Percentiles rank a stretch among this genome's conserved stretches.
These are phyloP conservation scores for Enteromius thamalakanensis DNA, from an alignment of 2,797 vertebrate species.

Conservation along the genomic window DNA sequence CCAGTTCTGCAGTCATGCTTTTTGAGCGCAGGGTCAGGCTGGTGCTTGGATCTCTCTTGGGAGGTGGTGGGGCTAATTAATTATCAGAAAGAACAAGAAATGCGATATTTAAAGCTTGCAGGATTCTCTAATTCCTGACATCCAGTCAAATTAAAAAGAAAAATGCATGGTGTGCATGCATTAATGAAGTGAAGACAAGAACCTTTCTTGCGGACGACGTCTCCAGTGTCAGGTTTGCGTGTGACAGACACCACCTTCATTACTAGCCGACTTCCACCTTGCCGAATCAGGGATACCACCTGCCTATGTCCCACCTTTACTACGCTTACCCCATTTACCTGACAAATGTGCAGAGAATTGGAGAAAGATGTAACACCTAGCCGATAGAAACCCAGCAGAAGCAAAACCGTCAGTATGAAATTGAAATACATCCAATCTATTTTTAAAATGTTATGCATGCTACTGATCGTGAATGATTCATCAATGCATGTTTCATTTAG, in stretches of 20 bases:
- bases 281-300: constrained; percentile 94
- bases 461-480: not conserved
- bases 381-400: not conserved
- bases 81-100: constrained; percentile 74
- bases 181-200: not conserved
- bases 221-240: constrained; percentile 90
- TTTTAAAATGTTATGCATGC: not conserved
- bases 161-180: not conserved
- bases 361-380: not conserved
- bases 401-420: not conserved
- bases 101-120: constrained; percentile 38
- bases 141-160: not conserved
- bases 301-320: constrained; percentile 85
- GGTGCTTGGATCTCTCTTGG: constrained; percentile 95
- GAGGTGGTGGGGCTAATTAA: constrained; percentile 90
- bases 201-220: constrained; percentile 92
- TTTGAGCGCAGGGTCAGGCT: constrained; percentile 96
- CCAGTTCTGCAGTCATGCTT: constrained; percentile 97
- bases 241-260: constrained; percentile 98
- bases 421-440: not conserved
- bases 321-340: constrained; percentile 78
- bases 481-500: not conserved
- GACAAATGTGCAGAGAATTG: constrained; percentile 21
- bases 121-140: not conserved
- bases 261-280: constrained; percentile 92